Percentiles rank a stretch among this genome's conserved stretches.
Evolutionary conservation across 2,797 vertebrate genomes (phyloP).

Genomic region (Bucorvus abyssinicus): DNA sequence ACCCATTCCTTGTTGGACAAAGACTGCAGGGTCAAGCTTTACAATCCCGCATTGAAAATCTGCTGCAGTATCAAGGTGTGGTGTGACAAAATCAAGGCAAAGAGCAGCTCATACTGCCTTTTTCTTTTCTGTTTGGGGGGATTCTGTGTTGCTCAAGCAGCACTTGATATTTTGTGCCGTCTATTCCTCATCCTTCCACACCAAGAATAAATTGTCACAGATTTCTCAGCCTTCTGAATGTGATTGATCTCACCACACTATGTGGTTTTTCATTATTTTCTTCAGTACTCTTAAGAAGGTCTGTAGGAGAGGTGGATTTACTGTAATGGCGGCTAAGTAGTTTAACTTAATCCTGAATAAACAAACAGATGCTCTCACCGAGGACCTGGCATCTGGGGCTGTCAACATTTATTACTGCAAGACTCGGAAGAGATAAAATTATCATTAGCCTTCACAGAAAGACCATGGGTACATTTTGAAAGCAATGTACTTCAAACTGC

Average conservation of each 20-base stretch:
- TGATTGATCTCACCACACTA: background rate
- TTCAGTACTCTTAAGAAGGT: conserved; percentile 4
- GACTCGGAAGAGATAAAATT: conserved; percentile 73
- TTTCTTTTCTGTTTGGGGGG: background rate
- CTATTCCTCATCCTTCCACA: background rate
- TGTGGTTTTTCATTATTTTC: conserved; percentile 1
- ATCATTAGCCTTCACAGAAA: conserved; percentile 47
- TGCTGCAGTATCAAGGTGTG: background rate
- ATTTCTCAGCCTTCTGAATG: background rate
- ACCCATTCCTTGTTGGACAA: background rate
- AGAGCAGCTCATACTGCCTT: background rate
- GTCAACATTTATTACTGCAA: conserved; percentile 83
- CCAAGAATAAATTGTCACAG: background rate
- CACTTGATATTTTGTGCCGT: background rate
- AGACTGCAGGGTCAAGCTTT: background rate
- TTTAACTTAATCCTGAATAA: conserved; percentile 87
- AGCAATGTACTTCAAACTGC: background rate
- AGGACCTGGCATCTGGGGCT: conserved; percentile 82
- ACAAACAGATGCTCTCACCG: conserved; percentile 81
- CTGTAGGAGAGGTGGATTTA: conserved; percentile 56
- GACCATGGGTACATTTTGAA: background rate
- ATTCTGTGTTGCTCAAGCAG: background rate
- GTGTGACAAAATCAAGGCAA: conserved; percentile 7
- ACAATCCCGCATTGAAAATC: background rate
- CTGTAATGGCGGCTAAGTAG: conserved; percentile 79